phyloP scores from a whole-genome alignment of 2,113 vertebrate genomes.

The Rhea americana region DNA sequence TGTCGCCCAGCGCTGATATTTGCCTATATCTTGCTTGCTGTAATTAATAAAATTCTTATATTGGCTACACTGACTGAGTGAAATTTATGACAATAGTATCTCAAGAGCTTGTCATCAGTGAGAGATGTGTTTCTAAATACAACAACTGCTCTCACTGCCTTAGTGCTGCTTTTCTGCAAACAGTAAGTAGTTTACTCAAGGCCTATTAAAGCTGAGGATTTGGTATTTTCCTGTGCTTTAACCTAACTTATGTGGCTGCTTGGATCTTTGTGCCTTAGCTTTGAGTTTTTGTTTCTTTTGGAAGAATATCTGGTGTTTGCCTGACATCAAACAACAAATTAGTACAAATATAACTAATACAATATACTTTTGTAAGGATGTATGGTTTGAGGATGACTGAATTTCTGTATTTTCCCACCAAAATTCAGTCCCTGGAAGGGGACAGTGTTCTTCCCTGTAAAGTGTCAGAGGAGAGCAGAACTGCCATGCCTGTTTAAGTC shows the following conservation, averaged over 20 bases:
- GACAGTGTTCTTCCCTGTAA: neutral
- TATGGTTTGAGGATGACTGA: no score
- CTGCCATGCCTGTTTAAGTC: accelerated
- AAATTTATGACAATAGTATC: no score
- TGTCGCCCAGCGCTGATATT: no score
- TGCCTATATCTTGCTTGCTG: no score
- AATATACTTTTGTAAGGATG: no score
- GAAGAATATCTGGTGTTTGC: neutral
- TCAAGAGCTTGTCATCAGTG: neutral
- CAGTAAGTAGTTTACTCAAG: neutral
- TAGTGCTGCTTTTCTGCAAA: neutral
- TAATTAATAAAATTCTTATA: no score
- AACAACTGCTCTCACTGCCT: neutral
- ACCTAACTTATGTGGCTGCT: neutral
- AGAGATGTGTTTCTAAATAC: neutral
- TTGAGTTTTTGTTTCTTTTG: neutral
- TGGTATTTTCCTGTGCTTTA: neutral
- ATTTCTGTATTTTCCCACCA: neutral
- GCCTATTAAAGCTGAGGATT: neutral
- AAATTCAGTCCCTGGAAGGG: neutral
- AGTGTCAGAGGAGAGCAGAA: neutral
- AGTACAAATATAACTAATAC: neutral
- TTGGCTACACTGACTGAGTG: no score
- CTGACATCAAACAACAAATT: neutral
- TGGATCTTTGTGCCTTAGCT: neutral